These are phyloP conservation scores for Xenotilapia leptura DNA, from an alignment of 2,113 vertebrate genomes.

Conservation along the genomic window DNA sequence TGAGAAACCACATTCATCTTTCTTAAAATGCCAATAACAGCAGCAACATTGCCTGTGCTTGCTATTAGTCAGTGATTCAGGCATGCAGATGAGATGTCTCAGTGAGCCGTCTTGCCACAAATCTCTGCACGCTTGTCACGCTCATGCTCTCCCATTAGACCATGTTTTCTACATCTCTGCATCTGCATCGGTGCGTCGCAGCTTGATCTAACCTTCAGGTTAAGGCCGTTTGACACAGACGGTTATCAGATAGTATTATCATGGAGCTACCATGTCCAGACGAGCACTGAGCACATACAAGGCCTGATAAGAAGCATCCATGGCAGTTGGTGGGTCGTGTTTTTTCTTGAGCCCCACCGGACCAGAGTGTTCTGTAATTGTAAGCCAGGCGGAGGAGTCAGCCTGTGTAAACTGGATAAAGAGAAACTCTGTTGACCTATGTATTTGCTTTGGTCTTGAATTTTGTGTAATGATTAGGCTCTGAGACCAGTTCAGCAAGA, in stretches of 20 bases:
- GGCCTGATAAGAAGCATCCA: conserved; percentile 41
- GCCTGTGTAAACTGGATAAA: conserved; percentile 40
- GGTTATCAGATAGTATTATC: conserved; percentile 46
- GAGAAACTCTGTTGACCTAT: background rate
- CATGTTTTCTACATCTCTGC: conserved; percentile 6
- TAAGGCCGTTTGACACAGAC: conserved; percentile 13
- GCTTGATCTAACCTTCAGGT: conserved; percentile 25
- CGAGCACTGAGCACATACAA: conserved; percentile 18
- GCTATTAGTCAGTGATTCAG: background rate
- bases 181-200: background rate
- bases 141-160: background rate
- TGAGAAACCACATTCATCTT: background rate
- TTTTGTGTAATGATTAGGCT: conserved; percentile 1
- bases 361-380: conserved; percentile 4
- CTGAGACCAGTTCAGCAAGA: background rate
- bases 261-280: conserved; percentile 29
- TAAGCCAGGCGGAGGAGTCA: conserved; percentile 2
- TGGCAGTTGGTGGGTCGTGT: conserved; percentile 36
- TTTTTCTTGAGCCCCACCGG: conserved; percentile 24
- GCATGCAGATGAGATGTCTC: background rate
- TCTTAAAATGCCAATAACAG: background rate
- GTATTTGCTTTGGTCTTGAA: conserved; percentile 19
- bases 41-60: background rate
- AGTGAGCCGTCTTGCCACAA: background rate
- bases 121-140: background rate